Evolutionary conservation across 1,140 invertebrate species (phyloP), one percentile per base, ranked within the genome.

Genomic region (Hestina assimilis): DNA sequence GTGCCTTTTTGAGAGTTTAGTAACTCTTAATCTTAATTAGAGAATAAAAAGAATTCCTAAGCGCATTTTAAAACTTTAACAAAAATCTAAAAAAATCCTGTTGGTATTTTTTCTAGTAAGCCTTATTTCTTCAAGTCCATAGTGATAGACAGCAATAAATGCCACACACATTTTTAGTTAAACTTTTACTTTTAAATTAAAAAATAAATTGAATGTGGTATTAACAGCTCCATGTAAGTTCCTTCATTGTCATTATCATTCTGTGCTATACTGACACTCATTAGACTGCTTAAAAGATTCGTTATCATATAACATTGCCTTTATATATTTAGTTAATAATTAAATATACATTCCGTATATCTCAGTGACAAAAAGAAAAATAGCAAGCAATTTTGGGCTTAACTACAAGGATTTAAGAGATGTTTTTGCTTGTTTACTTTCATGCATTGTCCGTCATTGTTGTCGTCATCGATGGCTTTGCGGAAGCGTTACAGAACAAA

Each of bases 201-300:
- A 9, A 9, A 2, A 9, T 28, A 14, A 14, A 33, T 19, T 19
- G 9, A 1, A 1, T 2, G 33, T 38, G 33, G 15, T 38, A 38
- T 17, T 17, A 38, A 9, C 31, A 33, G 15, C 31, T 33, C 5
- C 3, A 33, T 33, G 12, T 33, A 11, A 6, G 8, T 33, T 14
- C 28, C 4, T 3, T 29, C n/a, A 29, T 29, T 29, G 15, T 6
- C 41, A 56, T 64, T 68, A 78, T 72, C 71, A 62, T 50, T 72
- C 46, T 41, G 58, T 66, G 75, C 61, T 67, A 79, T 78, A 79
- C 72, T 79, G 78, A 81, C 75, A 78, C 75, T 83, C 75, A 83
- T 83, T 83, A 83, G 78, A 72, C 67, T 75, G 72, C 15, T 78
- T 83, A 83, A 54, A 66, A 81, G 78, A 83, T 83, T 70, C 53